A percentile compares a stretch with the other conserved stretches of the same genome.
These are phyloP conservation scores for Caenorhabditis imperialis DNA, from an alignment of 2,888 invertebrate genomes.

Conservation along the genomic window DNA sequence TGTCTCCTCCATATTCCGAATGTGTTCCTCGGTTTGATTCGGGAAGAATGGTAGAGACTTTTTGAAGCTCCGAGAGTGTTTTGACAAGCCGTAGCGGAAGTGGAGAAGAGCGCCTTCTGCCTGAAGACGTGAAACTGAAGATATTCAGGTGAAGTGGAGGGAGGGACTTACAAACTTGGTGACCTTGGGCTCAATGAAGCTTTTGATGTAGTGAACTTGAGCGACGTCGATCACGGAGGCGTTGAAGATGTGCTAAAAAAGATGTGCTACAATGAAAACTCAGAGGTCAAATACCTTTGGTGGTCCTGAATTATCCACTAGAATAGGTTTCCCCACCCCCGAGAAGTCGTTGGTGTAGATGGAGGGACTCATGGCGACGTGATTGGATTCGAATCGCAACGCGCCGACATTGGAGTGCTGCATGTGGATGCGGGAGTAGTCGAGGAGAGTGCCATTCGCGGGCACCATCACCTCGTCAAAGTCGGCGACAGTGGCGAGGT, in stretches of 20 bases:
- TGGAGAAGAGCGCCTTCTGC: constrained; percentile 19
- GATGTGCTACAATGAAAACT: no score
- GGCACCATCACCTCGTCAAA: constrained; percentile 61
- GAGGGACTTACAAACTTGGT: constrained; percentile 6
- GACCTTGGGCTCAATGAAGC: constrained; percentile 20
- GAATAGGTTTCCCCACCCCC: constrained; percentile 27
- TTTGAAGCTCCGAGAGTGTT: not conserved
- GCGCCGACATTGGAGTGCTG: constrained; percentile 16
- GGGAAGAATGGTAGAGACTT: constrained; percentile 19
- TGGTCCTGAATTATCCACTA: no score
- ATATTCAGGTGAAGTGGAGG: no score
- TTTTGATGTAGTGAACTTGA: constrained; percentile 23
- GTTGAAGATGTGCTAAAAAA: no score
- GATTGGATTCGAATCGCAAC: constrained; percentile 15
- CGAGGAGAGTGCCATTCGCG: constrained; percentile 11
- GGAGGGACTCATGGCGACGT: constrained; percentile 14
- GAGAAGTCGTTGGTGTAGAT: constrained; percentile 23
- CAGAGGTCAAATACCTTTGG: no score
- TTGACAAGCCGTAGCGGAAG: not conserved
- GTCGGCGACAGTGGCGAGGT: constrained; percentile 54
- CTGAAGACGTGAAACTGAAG: not conserved
- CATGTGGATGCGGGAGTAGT: constrained; percentile 18
- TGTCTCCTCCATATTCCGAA: constrained; percentile 22
- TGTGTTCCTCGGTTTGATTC: constrained; percentile 10
- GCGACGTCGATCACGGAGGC: constrained; percentile 27